Conservation (phyloP, 2,797 vertebrate genomes). For the Rhinella marina region DNA sequence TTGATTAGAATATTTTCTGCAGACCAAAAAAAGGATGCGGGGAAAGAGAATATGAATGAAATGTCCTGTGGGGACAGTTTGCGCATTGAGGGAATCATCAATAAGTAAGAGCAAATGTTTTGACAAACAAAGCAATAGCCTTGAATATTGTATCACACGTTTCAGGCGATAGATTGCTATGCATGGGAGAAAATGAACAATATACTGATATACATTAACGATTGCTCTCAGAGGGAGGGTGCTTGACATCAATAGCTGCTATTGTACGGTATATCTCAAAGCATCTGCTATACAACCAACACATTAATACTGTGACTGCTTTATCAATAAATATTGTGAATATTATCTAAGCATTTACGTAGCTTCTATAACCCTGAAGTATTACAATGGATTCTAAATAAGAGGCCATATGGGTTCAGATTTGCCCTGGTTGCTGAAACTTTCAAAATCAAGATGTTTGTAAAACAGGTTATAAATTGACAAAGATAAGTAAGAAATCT, state of each 20-base stretch:
- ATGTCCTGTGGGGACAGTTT: conserved; percentile 44
- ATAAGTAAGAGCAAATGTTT: conserved; percentile 50
- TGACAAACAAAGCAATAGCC: conserved; percentile 31
- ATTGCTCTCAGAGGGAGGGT: conserved; percentile 9
- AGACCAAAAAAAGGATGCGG: conserved; percentile 47
- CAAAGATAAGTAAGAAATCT: too few relatives aligned
- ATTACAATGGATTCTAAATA: background rate
- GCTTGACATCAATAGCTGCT: background rate
- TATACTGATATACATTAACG: conserved; percentile 20
- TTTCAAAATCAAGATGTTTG: too few relatives aligned
- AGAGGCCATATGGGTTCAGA: background rate
- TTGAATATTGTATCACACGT: conserved; percentile 26
- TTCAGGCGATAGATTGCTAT: conserved; percentile 1
- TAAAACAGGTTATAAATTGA: too few relatives aligned
- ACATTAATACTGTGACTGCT: background rate
- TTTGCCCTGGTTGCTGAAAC: background rate
- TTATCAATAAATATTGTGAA: background rate
- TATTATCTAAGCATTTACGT: background rate
- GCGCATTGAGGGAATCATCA: conserved; percentile 28
- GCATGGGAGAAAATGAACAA: conserved; percentile 18
- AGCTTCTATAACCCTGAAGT: background rate
- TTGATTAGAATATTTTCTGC: conserved; percentile 56
- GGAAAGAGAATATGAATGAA: conserved; percentile 21
- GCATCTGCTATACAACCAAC: background rate
- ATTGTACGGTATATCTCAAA: conserved; percentile 19